Base-by-base conservation (phyloP, 2,797 vertebrate species). In the Myotis findleyi region DNA sequence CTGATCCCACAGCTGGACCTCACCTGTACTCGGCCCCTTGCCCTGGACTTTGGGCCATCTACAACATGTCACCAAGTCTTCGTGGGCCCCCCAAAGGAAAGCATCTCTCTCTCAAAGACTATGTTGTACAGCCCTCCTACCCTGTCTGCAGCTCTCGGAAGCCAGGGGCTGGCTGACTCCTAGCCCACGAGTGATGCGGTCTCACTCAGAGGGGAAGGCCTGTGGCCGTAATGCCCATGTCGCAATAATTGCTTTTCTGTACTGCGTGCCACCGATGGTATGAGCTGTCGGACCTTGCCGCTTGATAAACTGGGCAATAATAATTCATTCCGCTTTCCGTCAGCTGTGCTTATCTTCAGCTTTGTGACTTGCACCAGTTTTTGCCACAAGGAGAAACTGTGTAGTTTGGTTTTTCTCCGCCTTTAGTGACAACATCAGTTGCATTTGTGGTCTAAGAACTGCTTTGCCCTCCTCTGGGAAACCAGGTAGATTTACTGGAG, bases 381-480 rank as follows among this genome's bases (percentile, higher is more conserved):
- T 72, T 44, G 23, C 49, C 59, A 41, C 12, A 49, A 59, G 89
- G 44, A 75, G 23, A 47, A 33, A 12, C 33, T 83, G 87, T 55
- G 79, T 51, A 12, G 81, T 94, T 27, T 57, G 68, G 4, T 72
- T 30, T 82, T 36, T 86, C n/a, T 69, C 87, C 83, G 36, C 33
- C 14, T 81, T 87, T 51, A 51, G 71, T 84, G 71, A 84, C 27
- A 71, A 80, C 77, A 51, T 51, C 80, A 77, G 51, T 87, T 84
- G 33, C 66, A 68, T 92, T 72, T 77, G 6, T 66, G 47, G 11
- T 69, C 68, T 49, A 27, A 84, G 53, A 79, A 94, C 68, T 71
- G 36, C 51, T 47, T 71, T 79, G 7, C 3, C 59, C 8, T 83
- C 76, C 36, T 57, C 13, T 71, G 30, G 25, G 33, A 77, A 72